Base-by-base conservation (phyloP, 2,797 vertebrate genomes). In the Pipistrellus nathusii region DNA sequence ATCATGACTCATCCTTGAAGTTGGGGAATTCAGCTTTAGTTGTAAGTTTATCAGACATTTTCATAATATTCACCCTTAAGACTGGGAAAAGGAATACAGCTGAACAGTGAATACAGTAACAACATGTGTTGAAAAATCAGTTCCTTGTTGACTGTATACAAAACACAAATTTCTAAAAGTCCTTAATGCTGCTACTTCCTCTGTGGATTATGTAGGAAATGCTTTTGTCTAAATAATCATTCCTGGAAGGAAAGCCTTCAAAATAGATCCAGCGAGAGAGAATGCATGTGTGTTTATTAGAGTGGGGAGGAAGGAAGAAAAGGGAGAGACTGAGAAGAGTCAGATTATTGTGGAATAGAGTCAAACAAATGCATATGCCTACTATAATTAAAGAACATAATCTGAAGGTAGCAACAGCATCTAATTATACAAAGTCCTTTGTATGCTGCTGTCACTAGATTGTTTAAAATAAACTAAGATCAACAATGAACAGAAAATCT, bases 181-280 rank as follows among this genome's bases (percentile, higher is more conserved):
- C 88, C 82, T 80, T 94, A 96, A 95, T 82, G 72, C 55, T 51
- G 75, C 64, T 71, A 13, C 92, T 97, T 97, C 97, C 95, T 96
- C 78, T 95, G 85, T 81, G 84, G 93, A 93, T 95, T 95, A 87
- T 64, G 62, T 91, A 90, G 93, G 96, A 97, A 96, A 93, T 96
- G 46, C 95, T 96, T 97, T 91, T 94, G 90, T 93, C 76, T 96
- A 92, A 97, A 95, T 95, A 96, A 96, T 94, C 68, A 55, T 92
- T 96, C 94, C 76, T 82, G 32, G 57, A 81, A 51, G 53, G 32
- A 78, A 90, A 93, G 66, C 14, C 85, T 95, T 93, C 59, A 90
- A 81, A 95, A 94, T 97, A 93, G 87, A 91, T 85, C 90, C 72
- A 76, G 13, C 32, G 20, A 53, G 11, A 81, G 53, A 71, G 77